Evolutionary conservation across 2,888 invertebrate genomes (phyloP).

Genomic region (Andrena camellia): DNA sequence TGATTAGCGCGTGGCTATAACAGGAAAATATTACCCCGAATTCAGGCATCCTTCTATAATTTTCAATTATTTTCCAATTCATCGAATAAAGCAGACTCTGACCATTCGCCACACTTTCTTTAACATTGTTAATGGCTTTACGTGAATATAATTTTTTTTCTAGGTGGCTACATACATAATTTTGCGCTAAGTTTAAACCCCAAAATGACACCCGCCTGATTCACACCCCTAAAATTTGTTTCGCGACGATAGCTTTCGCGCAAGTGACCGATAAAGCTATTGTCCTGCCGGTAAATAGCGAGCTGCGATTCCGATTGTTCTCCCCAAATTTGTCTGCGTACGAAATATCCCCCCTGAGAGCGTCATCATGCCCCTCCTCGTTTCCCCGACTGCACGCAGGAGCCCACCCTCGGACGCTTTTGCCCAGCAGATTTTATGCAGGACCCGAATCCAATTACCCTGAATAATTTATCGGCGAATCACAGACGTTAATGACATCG

Average conservation of each 20-base stretch:
- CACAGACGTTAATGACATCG: constrained; percentile 77
- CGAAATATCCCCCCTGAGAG: constrained; percentile 57
- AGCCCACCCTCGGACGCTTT: constrained; percentile 53
- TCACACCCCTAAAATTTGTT: background rate
- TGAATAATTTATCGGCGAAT: constrained; percentile 79
- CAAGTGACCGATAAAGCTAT: constrained; percentile 60
- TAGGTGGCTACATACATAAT: too few relatives aligned
- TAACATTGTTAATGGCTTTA: too few relatives aligned
- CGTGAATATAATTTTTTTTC: too few relatives aligned
- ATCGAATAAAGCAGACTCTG: too few relatives aligned
- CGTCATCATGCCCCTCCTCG: constrained; percentile 27
- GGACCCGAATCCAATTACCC: constrained; percentile 75
- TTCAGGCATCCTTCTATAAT: too few relatives aligned
- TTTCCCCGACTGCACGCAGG: background rate
- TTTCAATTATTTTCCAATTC: too few relatives aligned
- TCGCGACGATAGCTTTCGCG: constrained; percentile 19
- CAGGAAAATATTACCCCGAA: too few relatives aligned
- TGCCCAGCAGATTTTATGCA: constrained; percentile 74
- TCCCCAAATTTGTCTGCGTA: constrained; percentile 39
- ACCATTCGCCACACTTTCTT: too few relatives aligned
- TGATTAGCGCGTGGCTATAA: too few relatives aligned
- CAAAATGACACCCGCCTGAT: background rate
- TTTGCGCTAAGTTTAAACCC: background rate
- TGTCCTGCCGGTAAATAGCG: constrained; percentile 71
- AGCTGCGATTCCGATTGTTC: constrained; percentile 69